Evolutionary conservation across 2,797 vertebrate species (phyloP).

Genomic region (Onychomys torridus): DNA sequence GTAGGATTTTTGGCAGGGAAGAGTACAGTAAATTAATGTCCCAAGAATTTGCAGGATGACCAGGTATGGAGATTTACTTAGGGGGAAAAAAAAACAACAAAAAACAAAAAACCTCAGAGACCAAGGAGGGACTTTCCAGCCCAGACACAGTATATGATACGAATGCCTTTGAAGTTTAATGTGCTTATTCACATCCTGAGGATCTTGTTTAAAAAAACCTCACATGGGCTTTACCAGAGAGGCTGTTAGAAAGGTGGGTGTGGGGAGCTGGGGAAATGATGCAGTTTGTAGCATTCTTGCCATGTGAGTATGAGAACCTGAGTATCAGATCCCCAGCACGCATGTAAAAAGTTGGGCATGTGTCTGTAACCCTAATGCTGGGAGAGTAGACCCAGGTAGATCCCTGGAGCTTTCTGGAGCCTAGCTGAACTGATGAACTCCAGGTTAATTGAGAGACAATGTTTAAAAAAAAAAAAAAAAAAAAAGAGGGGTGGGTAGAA

Average conservation of each 20-base stretch:
- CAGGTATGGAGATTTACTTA: conserved; percentile 16
- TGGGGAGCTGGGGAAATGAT: neutral
- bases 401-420: neutral
- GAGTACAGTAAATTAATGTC: neutral
- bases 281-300: neutral
- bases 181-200: neutral
- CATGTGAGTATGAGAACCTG: neutral
- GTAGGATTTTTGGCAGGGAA: neutral
- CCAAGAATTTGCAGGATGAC: neutral
- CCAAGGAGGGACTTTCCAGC: neutral
- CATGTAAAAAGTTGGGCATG: neutral
- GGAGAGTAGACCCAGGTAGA: neutral
- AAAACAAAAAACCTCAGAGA: neutral
- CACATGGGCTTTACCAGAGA: neutral
- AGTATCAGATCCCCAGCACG: neutral
- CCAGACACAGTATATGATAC: neutral
- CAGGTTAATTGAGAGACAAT: neutral
- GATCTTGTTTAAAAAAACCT: neutral
- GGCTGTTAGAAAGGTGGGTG: neutral
- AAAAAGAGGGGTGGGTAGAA: neutral
- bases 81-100: neutral
- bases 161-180: conserved; percentile 10
- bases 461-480: neutral
- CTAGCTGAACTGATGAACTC: neutral
- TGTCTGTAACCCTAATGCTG: neutral